Evolutionary conservation across 2,113 vertebrate genomes (phyloP).

Genomic region (Trachemys scripta): DNA sequence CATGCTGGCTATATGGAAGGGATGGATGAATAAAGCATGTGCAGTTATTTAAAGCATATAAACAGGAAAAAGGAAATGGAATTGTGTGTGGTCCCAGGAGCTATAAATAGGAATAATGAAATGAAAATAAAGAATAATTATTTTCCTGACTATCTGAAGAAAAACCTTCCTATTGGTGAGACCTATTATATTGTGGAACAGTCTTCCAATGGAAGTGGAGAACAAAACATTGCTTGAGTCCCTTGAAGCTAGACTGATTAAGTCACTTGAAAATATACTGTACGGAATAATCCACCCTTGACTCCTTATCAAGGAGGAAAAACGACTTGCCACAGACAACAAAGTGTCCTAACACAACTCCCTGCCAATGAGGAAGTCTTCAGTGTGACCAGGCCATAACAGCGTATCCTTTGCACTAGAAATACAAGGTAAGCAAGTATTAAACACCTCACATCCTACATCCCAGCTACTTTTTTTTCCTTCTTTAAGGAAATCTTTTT

Average conservation of each 20-base stretch:
- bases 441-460: neutral
- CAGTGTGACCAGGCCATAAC: neutral
- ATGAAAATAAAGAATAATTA: slow-evolving; percentile 29
- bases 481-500: neutral
- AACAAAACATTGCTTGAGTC: neutral
- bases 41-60: slow-evolving; percentile 14
- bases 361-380: neutral
- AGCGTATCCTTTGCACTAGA: neutral
- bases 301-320: neutral
- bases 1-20: slow-evolving; percentile 9
- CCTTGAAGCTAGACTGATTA: slow-evolving; percentile 1
- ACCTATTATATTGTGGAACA: neutral
- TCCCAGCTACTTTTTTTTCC: neutral
- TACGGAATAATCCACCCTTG: neutral
- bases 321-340: neutral
- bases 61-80: slow-evolving; percentile 48
- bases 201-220: neutral
- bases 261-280: neutral
- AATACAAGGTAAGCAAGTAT: too few relatives aligned
- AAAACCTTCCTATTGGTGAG: neutral
- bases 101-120: slow-evolving; percentile 12
- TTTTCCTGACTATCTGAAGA: neutral
- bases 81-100: slow-evolving; percentile 22
- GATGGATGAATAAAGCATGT: neutral
- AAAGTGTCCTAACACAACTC: neutral